Conservation (phyloP, 2,113 vertebrate species). For the Anhinga anhinga region DNA sequence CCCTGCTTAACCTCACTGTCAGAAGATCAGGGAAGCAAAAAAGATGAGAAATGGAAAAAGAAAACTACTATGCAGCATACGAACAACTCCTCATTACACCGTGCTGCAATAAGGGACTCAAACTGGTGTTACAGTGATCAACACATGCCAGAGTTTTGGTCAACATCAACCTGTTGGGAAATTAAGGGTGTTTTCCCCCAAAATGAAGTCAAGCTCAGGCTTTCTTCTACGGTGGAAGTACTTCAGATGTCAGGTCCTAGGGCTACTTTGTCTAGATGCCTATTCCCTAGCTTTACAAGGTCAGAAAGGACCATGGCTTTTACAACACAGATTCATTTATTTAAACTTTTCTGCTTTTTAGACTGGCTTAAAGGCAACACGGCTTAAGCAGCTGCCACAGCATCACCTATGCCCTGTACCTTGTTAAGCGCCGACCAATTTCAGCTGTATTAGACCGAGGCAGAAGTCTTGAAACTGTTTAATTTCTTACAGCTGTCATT, state of each 20-base stretch:
- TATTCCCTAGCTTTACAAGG: background rate
- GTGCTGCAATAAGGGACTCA: background rate
- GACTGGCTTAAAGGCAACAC: background rate
- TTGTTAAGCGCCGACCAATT: background rate
- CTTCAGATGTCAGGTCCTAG: background rate
- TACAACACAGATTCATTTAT: background rate
- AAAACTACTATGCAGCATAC: background rate
- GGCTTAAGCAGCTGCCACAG: background rate
- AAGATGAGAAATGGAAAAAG: background rate
- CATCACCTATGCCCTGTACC: background rate
- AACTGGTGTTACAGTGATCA: background rate
- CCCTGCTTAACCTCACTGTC: background rate
- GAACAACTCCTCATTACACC: background rate
- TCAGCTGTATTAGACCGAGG: background rate
- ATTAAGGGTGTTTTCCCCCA: background rate
- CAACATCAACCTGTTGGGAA: background rate
- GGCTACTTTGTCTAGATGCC: background rate
- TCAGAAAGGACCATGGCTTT: background rate
- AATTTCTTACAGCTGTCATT: background rate
- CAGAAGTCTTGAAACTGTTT: background rate
- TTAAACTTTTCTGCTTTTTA: background rate
- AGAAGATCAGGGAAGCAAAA: background rate
- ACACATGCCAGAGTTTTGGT: background rate
- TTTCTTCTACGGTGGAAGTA: background rate
- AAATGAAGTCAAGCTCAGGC: background rate